These are phyloP conservation scores for Labeo calbasu DNA, from an alignment of 2,797 vertebrate species.

Conservation along the genomic window DNA sequence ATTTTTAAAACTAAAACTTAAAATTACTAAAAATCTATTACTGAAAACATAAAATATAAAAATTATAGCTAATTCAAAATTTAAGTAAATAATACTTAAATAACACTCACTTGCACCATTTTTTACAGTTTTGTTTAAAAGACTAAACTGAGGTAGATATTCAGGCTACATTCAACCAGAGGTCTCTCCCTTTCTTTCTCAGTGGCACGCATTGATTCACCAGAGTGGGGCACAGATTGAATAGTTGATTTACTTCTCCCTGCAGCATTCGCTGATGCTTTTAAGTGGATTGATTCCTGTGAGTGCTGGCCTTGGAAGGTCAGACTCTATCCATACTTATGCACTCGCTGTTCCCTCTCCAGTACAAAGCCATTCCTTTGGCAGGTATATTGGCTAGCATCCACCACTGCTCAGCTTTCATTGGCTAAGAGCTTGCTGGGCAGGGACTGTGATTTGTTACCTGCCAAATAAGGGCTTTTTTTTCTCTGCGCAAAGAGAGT, in stretches of 20 bases:
- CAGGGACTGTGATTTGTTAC: conserved; percentile 27
- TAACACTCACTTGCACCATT: background rate
- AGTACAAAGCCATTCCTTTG: conserved; percentile 3
- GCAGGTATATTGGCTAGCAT: conserved; percentile 24
- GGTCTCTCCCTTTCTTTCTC: background rate
- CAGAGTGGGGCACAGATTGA: conserved; percentile 15
- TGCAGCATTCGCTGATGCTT: conserved; percentile 45
- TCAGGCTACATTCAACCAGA: background rate
- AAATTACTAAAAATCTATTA: background rate
- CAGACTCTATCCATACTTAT: conserved; percentile 45
- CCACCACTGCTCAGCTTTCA: conserved; percentile 16
- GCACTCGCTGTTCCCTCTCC: conserved; percentile 1
- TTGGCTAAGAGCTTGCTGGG: conserved; percentile 13
- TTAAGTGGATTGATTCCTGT: conserved; percentile 57
- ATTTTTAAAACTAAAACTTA: background rate
- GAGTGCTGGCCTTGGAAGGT: conserved; percentile 36
- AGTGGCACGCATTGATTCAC: conserved; percentile 44
- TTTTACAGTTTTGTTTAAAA: background rate
- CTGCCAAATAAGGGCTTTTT: conserved; percentile 15
- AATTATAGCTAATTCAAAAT: background rate
- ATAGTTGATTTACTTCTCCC: conserved; percentile 40
- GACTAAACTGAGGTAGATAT: background rate
- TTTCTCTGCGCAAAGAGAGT: background rate
- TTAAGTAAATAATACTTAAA: background rate
- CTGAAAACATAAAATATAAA: background rate